phyloP scores from a whole-genome alignment of 2,888 invertebrate species.

The Eupithecia abbreviata region DNA sequence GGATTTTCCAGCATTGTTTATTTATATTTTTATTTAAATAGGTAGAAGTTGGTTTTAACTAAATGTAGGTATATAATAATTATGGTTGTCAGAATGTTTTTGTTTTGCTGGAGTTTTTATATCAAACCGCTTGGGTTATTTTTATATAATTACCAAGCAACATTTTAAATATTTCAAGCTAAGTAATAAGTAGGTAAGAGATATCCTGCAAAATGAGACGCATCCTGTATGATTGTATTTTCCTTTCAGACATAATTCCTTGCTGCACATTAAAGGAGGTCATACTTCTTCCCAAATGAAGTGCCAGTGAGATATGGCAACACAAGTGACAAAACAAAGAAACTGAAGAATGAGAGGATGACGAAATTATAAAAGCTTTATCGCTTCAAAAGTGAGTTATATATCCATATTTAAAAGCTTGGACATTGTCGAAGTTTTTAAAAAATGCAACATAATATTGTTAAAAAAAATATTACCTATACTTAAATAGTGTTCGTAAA shows the following conservation, averaged over 20 bases:
- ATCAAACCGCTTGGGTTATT: no score
- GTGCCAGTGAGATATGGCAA: conserved; percentile 39
- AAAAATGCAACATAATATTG: no score
- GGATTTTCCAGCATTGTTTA: no score
- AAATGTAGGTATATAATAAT: no score
- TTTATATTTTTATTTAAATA: no score
- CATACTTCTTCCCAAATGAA: conserved; percentile 39
- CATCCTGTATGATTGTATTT: background rate
- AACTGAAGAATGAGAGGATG: conserved; percentile 35
- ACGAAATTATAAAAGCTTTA: conserved; percentile 33
- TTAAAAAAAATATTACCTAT: no score
- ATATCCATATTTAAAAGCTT: background rate
- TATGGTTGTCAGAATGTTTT: no score
- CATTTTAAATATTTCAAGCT: background rate
- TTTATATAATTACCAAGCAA: no score
- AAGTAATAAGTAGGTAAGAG: background rate
- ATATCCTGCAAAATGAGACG: background rate
- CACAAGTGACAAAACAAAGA: conserved; percentile 51
- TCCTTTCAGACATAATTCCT: conserved; percentile 7
- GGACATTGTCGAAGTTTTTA: no score
- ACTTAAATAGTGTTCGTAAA: no score
- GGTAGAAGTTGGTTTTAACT: no score
- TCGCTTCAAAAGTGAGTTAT: background rate
- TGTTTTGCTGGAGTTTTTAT: no score
- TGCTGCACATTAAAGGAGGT: conserved; percentile 10